Percentiles rank a stretch among this genome's conserved stretches.
Conservation (phyloP, 2,113 vertebrate genomes). For the Pardalotus punctatus region DNA sequence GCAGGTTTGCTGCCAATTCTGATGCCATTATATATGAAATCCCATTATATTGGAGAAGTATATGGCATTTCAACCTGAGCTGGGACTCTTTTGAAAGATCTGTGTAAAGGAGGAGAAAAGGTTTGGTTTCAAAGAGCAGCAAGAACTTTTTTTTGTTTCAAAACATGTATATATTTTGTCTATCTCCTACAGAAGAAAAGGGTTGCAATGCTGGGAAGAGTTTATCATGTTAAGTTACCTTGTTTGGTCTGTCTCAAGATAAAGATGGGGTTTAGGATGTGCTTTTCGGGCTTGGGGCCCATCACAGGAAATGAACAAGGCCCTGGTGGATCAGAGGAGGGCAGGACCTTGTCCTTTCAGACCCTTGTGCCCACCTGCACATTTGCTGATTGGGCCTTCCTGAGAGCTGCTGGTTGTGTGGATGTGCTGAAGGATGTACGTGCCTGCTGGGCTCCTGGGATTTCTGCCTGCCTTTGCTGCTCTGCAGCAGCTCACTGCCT, state of each 20-base stretch:
- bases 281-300: neutral
- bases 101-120: neutral
- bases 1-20: neutral
- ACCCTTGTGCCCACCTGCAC: neutral
- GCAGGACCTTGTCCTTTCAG: neutral
- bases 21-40: neutral
- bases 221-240: neutral
- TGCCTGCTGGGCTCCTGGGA: neutral
- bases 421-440: accelerated
- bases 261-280: neutral
- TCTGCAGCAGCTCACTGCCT: neutral
- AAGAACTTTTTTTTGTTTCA: neutral
- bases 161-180: neutral
- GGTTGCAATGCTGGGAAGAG: neutral
- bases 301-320: neutral
- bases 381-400: neutral
- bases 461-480: neutral
- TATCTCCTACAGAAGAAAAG: neutral
- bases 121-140: neutral
- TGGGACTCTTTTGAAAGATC: neutral
- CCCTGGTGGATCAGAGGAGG: neutral
- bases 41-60: neutral
- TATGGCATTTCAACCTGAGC: neutral
- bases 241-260: neutral
- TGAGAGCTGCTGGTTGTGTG: neutral